These are phyloP conservation scores for Lophotis ruficrista DNA, from an alignment of 2,113 vertebrate genomes.

Conservation along the genomic window DNA sequence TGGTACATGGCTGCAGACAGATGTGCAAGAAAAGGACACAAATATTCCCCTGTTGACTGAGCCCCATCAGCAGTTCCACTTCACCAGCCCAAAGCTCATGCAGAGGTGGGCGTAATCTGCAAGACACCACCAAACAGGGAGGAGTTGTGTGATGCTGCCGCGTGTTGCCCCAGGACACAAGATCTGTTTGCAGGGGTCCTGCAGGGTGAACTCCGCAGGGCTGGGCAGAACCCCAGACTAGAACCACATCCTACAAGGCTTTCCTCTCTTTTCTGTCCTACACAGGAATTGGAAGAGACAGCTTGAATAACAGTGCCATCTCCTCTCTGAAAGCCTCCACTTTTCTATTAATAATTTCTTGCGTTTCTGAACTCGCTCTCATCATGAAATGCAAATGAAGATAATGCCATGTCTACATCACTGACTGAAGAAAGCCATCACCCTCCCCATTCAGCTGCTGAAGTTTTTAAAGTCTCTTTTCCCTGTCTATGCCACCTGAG, in stretches of 20 bases:
- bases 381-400: not conserved
- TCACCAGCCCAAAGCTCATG: not conserved
- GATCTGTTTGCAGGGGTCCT: not conserved
- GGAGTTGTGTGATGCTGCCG: not conserved
- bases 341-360: conserved; percentile 16
- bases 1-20: not conserved
- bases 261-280: not conserved
- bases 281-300: not conserved
- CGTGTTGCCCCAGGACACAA: not conserved
- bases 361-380: not conserved
- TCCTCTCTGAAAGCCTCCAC: not conserved
- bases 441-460: not conserved
- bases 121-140: not conserved
- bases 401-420: accelerated
- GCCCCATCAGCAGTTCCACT: not conserved
- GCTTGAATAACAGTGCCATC: not conserved
- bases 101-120: not conserved
- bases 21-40: not conserved
- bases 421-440: not conserved
- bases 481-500: not conserved
- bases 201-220: not conserved
- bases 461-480: not conserved
- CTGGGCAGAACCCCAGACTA: not conserved
- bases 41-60: not conserved
- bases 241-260: not conserved